These are phyloP conservation scores for Gorsachius magnificus DNA, from an alignment of 2,797 vertebrate genomes.

Conservation along the genomic window DNA sequence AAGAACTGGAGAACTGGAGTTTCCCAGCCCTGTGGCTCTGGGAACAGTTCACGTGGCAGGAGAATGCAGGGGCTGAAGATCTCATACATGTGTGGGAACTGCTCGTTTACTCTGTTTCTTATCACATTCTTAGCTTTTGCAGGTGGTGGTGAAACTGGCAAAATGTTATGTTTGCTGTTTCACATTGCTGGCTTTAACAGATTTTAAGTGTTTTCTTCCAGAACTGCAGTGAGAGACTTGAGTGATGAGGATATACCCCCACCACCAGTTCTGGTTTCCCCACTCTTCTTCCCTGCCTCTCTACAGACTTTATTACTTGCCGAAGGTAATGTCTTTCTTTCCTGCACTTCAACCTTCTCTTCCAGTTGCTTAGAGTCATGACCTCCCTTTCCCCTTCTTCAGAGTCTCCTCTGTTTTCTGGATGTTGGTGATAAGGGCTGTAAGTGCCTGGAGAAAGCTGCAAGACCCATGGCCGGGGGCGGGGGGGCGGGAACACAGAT, in stretches of 20 bases:
- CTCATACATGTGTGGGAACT: neutral
- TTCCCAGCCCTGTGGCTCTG: neutral
- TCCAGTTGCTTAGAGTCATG: neutral
- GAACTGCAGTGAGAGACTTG: neutral
- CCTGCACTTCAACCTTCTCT: neutral
- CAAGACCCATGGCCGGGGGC: neutral
- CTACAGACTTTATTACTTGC: neutral
- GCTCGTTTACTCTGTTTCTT: neutral
- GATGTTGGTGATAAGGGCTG: neutral
- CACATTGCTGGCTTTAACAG: neutral
- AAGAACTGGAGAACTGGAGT: neutral
- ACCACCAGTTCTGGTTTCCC: neutral
- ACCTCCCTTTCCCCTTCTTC: neutral
- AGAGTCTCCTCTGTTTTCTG: neutral
- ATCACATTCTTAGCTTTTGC: neutral
- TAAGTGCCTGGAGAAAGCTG: neutral
- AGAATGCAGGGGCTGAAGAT: neutral
- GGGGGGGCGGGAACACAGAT: too few relatives aligned
- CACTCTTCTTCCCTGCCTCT: neutral
- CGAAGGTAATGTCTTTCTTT: neutral
- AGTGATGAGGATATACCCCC: neutral
- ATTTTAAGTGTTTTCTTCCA: neutral
- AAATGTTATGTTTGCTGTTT: neutral
- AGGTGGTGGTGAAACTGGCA: neutral
- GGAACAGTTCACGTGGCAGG: neutral